Evolutionary conservation across 2,888 invertebrate species (phyloP), one percentile per base, ranked within the genome.

Genomic region (Platycnemis pennipes): DNA sequence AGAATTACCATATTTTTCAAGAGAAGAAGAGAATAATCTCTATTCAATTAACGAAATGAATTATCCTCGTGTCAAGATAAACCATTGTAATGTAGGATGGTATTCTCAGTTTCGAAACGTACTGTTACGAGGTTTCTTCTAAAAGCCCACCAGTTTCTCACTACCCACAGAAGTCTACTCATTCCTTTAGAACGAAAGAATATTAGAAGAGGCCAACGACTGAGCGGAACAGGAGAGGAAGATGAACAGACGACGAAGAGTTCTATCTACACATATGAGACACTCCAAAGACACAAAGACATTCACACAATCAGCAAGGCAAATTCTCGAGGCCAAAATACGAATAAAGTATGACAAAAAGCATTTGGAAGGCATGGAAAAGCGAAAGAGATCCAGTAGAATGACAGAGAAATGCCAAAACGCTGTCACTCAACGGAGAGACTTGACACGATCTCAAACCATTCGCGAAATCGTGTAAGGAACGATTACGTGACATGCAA

Each of bases 11-110:
- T 37, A n/a, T 0, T 37, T 77, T 37, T 26, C 22, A 77, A 77
- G 77, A 77, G 13, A n/a, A n/a, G n/a, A n/a, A n/a, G n/a, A n/a
- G 31, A 5, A 37, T 77, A 77, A 77, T 37, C 7, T 2, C 1
- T n/a, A 77, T 77, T 37, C 31, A 77, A 77, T 77, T 77, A 77
- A 11, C 77, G 37, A 77, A 37, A 77, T 77, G 37, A 77, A 77
- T 77, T 16, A n/a, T 37, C 37, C 11, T 37, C 77, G 0, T 77
- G 77, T 77, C 77, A 16, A 0, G 37, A 4, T 26, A 37, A 13
- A 31, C 37, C 77, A 16, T 37, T 37, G 69, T 37, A 31, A 31
- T 31, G 31, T 11, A 13, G 37, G 16, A 77, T 77, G 77, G 11
- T 77, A 22, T 63, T 63, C 26, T 26, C 8, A 63, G n/a, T 63